Evolutionary conservation across 2,888 invertebrate genomes (phyloP).

Genomic region (Callyntrura sp.): DNA sequence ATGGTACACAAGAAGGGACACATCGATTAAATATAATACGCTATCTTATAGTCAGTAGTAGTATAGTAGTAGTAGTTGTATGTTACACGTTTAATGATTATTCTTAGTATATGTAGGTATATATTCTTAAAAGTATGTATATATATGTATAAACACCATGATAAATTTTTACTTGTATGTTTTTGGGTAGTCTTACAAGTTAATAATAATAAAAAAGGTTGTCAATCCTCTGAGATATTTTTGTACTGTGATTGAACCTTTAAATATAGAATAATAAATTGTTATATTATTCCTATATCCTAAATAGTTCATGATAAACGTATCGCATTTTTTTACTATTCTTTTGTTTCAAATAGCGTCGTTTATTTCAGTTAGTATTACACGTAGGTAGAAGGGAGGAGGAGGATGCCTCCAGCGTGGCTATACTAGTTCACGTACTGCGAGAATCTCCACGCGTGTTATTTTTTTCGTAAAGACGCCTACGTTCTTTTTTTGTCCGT

Average conservation of each 20-base stretch:
- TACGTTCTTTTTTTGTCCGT: no score
- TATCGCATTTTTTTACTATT: slow-evolving; percentile 35
- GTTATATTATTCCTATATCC: slow-evolving; percentile 27
- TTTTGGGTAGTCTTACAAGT: neutral
- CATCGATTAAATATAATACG: neutral
- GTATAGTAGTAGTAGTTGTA: neutral
- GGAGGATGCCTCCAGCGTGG: neutral
- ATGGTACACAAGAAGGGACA: slow-evolving; percentile 63
- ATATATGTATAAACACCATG: slow-evolving; percentile 64
- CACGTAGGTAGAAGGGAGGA: no score
- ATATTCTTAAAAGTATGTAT: neutral
- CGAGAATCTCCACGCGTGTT: neutral
- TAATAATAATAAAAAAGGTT: slow-evolving; percentile 78
- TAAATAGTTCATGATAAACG: slow-evolving; percentile 62
- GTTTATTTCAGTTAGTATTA: neutral
- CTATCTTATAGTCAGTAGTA: neutral
- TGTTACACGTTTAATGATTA: slow-evolving; percentile 1
- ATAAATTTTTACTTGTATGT: slow-evolving; percentile 53
- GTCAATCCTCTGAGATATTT: slow-evolving; percentile 83
- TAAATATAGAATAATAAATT: slow-evolving; percentile 56
- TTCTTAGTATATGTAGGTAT: neutral
- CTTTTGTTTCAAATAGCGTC: slow-evolving; percentile 46
- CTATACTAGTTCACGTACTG: neutral
- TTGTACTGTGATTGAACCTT: slow-evolving; percentile 83
- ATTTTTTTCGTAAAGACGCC: neutral